Percentiles rank a stretch among this genome's conserved stretches.
Evolutionary conservation across 2,113 vertebrate species (phyloP).

Genomic region (Arizona elegans): DNA sequence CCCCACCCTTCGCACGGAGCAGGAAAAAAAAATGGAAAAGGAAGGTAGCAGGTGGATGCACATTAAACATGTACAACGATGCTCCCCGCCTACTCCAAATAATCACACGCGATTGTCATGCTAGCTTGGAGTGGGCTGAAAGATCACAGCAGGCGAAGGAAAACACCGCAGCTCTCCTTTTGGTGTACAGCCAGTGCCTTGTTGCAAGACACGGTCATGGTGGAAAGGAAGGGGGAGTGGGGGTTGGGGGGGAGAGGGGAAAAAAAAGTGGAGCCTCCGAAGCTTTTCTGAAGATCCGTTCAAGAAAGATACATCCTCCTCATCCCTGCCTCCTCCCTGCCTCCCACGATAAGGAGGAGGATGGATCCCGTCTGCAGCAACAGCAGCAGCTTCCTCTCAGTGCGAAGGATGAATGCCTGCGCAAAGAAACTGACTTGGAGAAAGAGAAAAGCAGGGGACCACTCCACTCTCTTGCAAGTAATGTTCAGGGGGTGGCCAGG

Average conservation of each 20-base stretch:
- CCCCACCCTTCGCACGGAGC: not conserved
- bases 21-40: constrained; percentile 52
- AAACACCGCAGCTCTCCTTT: constrained; percentile 76
- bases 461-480: constrained; percentile 34
- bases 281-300: constrained; percentile 62
- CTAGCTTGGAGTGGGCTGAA: constrained; percentile 72
- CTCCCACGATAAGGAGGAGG: constrained; percentile 29
- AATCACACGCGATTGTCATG: constrained; percentile 75
- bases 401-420: constrained; percentile 51
- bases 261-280: constrained; percentile 27
- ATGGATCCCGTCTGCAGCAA: constrained; percentile 33
- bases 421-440: constrained; percentile 51
- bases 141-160: constrained; percentile 71
- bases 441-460: constrained; percentile 33
- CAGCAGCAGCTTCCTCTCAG: constrained; percentile 46
- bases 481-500: constrained; percentile 59
- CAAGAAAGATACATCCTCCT: constrained; percentile 56
- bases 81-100: constrained; percentile 75
- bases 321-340: constrained; percentile 1
- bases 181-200: constrained; percentile 77
- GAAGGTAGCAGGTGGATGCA: constrained; percentile 72
- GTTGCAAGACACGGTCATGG: constrained; percentile 77
- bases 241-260: no score
- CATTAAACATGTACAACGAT: constrained; percentile 77
- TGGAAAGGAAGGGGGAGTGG: constrained; percentile 47